Percentiles rank a stretch among this genome's conserved stretches.
Conservation (phyloP, 1,140 invertebrate genomes). For the Tetramorium parvispinum region DNA sequence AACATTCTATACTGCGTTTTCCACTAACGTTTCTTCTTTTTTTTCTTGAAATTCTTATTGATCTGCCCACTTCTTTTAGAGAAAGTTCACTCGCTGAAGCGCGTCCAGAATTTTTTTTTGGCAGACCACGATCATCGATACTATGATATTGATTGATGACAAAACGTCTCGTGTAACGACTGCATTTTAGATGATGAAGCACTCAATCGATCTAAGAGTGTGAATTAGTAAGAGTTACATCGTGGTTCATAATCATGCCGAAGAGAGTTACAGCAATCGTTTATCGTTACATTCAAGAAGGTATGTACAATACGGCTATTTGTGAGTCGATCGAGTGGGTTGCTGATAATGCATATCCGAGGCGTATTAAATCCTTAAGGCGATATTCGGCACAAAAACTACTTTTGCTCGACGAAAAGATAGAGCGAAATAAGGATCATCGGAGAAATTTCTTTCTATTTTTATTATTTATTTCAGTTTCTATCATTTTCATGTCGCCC, state of each 20-base stretch:
- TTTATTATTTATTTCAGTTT: neutral
- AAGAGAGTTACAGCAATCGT: conserved; percentile 57
- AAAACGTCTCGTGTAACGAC: conserved; percentile 21
- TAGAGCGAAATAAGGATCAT: neutral
- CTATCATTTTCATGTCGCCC: neutral
- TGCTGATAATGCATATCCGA: conserved; percentile 35
- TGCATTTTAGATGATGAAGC: conserved; percentile 42
- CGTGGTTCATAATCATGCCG: conserved; percentile 54
- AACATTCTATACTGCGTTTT: neutral
- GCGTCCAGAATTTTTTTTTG: neutral
- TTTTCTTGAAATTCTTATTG: neutral
- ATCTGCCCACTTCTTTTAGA: neutral
- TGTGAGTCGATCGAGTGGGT: conserved; percentile 26
- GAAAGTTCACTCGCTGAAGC: neutral
- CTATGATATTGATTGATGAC: conserved; percentile 15
- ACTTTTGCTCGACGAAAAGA: neutral
- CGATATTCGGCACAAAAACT: neutral
- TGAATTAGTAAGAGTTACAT: conserved; percentile 53
- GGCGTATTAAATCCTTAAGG: neutral
- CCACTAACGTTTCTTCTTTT: neutral
- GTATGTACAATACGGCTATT: conserved; percentile 61
- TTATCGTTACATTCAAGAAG: conserved; percentile 54
- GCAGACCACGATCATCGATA: conserved; percentile 14
- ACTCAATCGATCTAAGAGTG: conserved; percentile 43
- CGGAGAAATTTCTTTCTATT: neutral